These are phyloP conservation scores for Formica aserva DNA, from an alignment of 2,888 invertebrate genomes.

Conservation along the genomic window DNA sequence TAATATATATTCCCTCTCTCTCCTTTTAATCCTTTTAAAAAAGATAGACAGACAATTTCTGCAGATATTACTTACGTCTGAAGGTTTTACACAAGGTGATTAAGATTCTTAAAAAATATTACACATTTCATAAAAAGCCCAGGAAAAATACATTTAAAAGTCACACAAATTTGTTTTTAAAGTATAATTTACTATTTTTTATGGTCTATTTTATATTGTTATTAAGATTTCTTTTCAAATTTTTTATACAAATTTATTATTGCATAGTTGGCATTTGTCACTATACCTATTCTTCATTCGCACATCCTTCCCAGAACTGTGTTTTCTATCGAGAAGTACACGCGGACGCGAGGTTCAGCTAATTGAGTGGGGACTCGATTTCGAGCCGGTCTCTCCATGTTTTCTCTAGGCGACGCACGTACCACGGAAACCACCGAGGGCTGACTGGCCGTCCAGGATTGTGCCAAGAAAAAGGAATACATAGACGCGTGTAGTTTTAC, in stretches of 20 bases:
- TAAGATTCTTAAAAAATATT: not conserved
- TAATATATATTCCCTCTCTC: no score
- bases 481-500: conserved; percentile 63
- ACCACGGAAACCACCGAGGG: conserved; percentile 66
- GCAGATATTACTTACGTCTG: not conserved
- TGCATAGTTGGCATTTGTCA: not conserved
- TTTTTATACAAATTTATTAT: not conserved
- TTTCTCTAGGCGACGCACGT: conserved; percentile 81
- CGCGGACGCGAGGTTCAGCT: conserved; percentile 77
- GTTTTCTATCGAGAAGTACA: conserved; percentile 43
- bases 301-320: conserved; percentile 22
- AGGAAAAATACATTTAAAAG: not conserved
- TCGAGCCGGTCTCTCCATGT: conserved; percentile 76
- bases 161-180: not conserved
- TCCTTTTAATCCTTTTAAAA: not conserved
- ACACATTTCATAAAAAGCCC: not conserved
- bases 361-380: conserved; percentile 84
- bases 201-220: not conserved
- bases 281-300: not conserved
- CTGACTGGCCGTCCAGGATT: conserved; percentile 62
- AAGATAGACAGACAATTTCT: not conserved
- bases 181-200: not conserved
- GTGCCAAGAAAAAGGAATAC: conserved; percentile 70
- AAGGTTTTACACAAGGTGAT: not conserved
- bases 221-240: not conserved